phyloP scores from a whole-genome alignment of 2,888 invertebrate genomes.

The Linyphia triangularis region DNA sequence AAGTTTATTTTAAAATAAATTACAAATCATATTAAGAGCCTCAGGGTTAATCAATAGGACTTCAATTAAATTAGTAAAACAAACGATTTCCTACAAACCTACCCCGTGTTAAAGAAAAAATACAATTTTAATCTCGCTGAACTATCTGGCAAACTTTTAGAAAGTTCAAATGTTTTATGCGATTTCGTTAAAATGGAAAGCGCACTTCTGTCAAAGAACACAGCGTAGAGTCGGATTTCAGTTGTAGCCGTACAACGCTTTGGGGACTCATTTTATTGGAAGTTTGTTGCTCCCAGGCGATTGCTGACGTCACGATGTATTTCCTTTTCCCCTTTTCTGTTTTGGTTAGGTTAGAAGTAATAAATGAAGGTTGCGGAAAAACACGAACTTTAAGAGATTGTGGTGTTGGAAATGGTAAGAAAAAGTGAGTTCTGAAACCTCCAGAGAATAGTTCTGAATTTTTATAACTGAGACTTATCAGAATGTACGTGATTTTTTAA shows the following conservation, averaged over 20 bases:
- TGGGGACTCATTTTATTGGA: slow-evolving; percentile 19
- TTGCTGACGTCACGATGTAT: slow-evolving; percentile 18
- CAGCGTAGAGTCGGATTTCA: neutral
- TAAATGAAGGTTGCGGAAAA: slow-evolving; percentile 16
- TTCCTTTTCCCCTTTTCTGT: neutral
- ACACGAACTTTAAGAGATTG: slow-evolving; percentile 9
- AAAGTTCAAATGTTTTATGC: neutral
- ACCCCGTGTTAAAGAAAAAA: neutral
- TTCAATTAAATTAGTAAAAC: too few relatives aligned
- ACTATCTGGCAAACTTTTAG: slow-evolving; percentile 12
- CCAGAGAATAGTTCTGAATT: neutral
- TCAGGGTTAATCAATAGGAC: too few relatives aligned
- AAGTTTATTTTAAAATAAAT: too few relatives aligned
- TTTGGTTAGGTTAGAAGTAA: slow-evolving; percentile 14
- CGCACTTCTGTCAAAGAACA: neutral
- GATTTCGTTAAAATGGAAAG: slow-evolving; percentile 4
- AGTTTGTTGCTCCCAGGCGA: slow-evolving; percentile 30
- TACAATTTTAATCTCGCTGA: slow-evolving; percentile 1
- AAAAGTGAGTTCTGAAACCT: neutral
- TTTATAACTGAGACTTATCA: neutral
- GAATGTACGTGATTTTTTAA: too few relatives aligned
- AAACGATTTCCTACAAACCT: too few relatives aligned
- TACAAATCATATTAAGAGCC: too few relatives aligned
- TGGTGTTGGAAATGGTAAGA: neutral
- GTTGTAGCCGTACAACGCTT: slow-evolving; percentile 6